Conservation (phyloP, 2,113 vertebrate species). For the Camelus dromedarius region DNA sequence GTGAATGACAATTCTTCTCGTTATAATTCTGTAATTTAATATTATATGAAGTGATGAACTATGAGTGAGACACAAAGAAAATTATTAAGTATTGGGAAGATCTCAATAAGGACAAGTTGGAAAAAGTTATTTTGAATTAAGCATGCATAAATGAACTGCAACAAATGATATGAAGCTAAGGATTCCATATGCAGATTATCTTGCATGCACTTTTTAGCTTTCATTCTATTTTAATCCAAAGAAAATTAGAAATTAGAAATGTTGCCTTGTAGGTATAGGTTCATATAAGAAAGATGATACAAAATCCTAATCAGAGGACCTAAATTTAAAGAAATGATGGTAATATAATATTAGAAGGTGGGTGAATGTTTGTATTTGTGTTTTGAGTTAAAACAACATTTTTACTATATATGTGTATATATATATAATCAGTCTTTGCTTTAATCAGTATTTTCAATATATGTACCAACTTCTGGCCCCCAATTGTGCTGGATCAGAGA, state of each 20-base stretch:
- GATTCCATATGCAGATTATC: conserved; percentile 24
- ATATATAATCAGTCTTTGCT: not conserved
- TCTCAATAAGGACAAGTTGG: conserved; percentile 5
- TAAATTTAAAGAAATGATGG: not conserved
- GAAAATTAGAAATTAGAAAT: not conserved
- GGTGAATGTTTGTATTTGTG: not conserved
- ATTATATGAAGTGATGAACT: not conserved
- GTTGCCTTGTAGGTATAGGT: not conserved
- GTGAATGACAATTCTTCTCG: not conserved
- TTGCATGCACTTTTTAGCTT: not conserved
- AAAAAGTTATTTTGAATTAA: conserved; percentile 50
- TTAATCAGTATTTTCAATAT: conserved; percentile 52
- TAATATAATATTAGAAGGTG: not conserved
- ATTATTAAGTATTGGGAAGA: conserved; percentile 22
- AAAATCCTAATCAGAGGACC: not conserved
- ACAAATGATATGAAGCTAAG: conserved; percentile 8
- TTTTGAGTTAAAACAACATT: conserved; percentile 27
- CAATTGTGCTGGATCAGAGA: not conserved
- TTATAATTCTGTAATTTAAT: not conserved
- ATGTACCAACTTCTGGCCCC: not conserved
- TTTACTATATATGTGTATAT: not conserved
- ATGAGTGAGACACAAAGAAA: conserved; percentile 11
- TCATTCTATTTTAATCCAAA: conserved; percentile 31
- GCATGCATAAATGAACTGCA: not conserved
- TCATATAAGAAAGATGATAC: not conserved